Percentiles rank a stretch among this genome's conserved stretches.
phyloP scores from a whole-genome alignment of 2,797 vertebrate species.

The Streptopelia turtur region DNA sequence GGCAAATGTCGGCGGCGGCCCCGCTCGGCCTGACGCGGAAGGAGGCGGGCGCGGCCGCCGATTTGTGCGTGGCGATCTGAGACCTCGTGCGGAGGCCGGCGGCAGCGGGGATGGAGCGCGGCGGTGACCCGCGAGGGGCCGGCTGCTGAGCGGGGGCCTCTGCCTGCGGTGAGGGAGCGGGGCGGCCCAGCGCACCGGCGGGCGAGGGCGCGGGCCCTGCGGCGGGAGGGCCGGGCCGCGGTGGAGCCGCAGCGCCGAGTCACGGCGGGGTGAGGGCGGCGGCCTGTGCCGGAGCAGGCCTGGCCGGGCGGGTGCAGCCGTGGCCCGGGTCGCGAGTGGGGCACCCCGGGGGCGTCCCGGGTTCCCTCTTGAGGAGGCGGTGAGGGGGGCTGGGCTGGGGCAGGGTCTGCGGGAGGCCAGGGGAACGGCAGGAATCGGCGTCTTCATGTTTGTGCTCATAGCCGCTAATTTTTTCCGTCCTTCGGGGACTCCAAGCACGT shows the following conservation, averaged over 20 bases:
- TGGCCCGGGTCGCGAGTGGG: no score
- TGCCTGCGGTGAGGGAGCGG: not conserved
- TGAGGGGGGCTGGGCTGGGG: no score
- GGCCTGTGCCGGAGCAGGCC: not conserved
- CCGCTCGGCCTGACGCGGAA: not conserved
- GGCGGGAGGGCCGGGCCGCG: no score
- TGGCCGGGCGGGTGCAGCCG: not conserved
- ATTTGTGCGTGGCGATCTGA: not conserved
- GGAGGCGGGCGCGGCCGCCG: not conserved
- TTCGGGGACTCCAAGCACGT: no score
- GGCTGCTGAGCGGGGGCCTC: not conserved
- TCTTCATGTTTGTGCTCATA: no score
- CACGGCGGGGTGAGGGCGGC: not conserved
- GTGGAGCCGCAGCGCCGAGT: not conserved
- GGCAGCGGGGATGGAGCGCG: not conserved
- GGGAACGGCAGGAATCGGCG: no score
- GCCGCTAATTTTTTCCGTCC: rapidly evolving
- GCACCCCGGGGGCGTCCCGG: no score
- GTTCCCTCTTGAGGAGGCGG: not conserved
- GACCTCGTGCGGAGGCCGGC: not conserved
- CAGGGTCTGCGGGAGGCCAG: not conserved
- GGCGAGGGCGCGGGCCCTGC: not conserved
- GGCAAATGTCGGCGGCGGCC: not conserved
- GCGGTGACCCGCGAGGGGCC: no score
- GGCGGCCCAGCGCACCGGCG: not conserved